Percentiles rank a stretch among this genome's conserved stretches.
These are phyloP conservation scores for Lumbricus terrestris DNA, from an alignment of 2,888 invertebrate species.

Conservation along the genomic window DNA sequence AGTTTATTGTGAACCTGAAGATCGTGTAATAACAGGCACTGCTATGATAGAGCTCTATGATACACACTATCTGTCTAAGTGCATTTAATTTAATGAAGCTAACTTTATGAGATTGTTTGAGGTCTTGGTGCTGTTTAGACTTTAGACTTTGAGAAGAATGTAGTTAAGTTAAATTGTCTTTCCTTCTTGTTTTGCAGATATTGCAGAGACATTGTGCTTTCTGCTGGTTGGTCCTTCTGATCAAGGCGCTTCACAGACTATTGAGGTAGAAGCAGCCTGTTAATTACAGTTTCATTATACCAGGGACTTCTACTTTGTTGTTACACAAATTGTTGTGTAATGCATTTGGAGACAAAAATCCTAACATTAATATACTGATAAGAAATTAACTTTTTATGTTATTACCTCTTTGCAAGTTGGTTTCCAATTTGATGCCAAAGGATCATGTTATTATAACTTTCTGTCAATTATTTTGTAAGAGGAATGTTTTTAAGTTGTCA, in stretches of 20 bases:
- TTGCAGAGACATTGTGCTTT: slow-evolving; percentile 90
- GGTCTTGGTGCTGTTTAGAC: too few species aligned
- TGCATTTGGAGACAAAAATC: neutral
- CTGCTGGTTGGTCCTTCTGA: slow-evolving; percentile 80
- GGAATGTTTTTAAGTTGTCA: too few species aligned
- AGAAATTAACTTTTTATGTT: neutral
- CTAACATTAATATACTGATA: neutral
- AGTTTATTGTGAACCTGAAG: too few species aligned
- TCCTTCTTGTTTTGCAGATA: slow-evolving; percentile 63
- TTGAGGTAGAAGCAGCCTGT: slow-evolving; percentile 50
- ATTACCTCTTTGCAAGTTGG: too few species aligned
- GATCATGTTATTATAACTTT: too few species aligned
- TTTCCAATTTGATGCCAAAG: too few species aligned
- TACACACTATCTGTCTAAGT: too few species aligned
- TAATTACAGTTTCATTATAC: neutral
- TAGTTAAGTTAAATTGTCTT: neutral
- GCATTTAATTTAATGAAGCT: neutral
- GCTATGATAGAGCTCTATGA: too few species aligned
- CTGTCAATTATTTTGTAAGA: too few species aligned
- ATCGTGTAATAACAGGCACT: too few species aligned
- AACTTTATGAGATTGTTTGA: too few species aligned
- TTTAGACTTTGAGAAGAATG: neutral
- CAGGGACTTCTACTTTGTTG: neutral
- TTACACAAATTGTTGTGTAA: neutral
- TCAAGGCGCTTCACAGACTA: slow-evolving; percentile 44